Evolutionary conservation across 2,113 vertebrate genomes (phyloP).

Genomic region (Cololabis saira): DNA sequence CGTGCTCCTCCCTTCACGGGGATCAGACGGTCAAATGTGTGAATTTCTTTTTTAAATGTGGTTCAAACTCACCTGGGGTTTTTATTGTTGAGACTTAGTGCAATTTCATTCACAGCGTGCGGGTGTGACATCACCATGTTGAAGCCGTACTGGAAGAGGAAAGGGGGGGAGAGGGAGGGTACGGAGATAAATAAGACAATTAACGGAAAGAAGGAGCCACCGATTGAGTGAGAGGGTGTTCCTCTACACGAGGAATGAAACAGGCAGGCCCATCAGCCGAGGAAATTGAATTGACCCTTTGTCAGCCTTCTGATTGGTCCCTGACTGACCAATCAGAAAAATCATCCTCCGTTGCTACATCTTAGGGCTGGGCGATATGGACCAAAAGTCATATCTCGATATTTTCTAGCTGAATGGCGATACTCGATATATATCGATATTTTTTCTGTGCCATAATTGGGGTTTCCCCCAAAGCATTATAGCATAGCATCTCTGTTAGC

Average conservation of each 20-base stretch:
- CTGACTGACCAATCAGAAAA: too few relatives aligned
- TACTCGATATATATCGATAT: too few relatives aligned
- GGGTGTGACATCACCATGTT: conserved; percentile 99
- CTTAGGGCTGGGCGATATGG: too few relatives aligned
- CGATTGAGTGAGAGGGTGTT: conserved; percentile 8
- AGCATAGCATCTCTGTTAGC: too few relatives aligned
- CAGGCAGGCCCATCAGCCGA: conserved; percentile 21
- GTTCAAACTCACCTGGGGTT: conserved; percentile 86
- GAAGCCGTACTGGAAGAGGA: conserved; percentile 90
- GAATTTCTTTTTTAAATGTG: neutral
- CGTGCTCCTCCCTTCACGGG: neutral
- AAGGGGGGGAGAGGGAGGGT: conserved; percentile 17
- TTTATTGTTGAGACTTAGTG: conserved; percentile 98
- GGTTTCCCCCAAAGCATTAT: too few relatives aligned
- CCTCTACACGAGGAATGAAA: conserved; percentile 42
- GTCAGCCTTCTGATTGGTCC: too few relatives aligned
- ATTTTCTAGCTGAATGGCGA: too few relatives aligned
- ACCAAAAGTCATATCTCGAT: too few relatives aligned
- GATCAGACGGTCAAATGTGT: neutral
- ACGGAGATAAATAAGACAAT: conserved; percentile 43
- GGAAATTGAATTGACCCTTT: conserved; percentile 47
- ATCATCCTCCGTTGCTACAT: too few relatives aligned
- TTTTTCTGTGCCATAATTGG: too few relatives aligned
- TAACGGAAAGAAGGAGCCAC: conserved; percentile 23
- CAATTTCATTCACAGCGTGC: conserved; percentile 97